Conservation (phyloP, 2,888 invertebrate genomes). For the Hanleya hanleyi region DNA sequence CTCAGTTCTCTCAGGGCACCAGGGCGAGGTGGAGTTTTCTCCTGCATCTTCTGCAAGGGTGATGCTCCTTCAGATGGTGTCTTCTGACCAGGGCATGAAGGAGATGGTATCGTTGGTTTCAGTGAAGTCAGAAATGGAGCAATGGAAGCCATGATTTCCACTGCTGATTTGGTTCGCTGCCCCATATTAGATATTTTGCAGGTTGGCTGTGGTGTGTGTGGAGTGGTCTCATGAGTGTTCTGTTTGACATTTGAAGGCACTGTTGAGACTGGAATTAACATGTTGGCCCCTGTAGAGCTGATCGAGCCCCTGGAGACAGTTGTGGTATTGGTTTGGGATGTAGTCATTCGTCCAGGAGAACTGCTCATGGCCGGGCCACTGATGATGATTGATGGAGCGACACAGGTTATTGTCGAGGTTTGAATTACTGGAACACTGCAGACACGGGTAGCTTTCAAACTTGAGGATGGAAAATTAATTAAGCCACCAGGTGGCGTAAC, state of each 20-base stretch:
- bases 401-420: background rate
- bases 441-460: too few relatives aligned
- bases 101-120: background rate
- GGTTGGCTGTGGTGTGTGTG: conserved; percentile 1
- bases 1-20: background rate
- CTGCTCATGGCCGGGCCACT: too few relatives aligned
- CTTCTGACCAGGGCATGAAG: background rate
- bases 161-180: conserved; percentile 37
- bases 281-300: background rate
- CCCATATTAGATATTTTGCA: background rate
- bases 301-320: conserved; percentile 49
- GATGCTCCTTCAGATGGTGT: background rate
- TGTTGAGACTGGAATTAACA: background rate
- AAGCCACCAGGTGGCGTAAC: too few relatives aligned
- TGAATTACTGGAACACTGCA: background rate
- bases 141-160: conserved; percentile 50
- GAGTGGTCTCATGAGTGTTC: background rate
- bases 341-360: too few relatives aligned
- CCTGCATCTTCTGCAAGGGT: background rate
- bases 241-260: background rate
- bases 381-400: background rate
- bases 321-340: conserved; percentile 27
- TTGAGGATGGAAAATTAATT: too few relatives aligned
- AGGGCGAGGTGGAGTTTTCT: conserved; percentile 41
- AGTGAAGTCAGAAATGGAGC: conserved; percentile 44